Evolutionary conservation across 2,888 invertebrate genomes (phyloP).

Genomic region (Latheticus oryzae): DNA sequence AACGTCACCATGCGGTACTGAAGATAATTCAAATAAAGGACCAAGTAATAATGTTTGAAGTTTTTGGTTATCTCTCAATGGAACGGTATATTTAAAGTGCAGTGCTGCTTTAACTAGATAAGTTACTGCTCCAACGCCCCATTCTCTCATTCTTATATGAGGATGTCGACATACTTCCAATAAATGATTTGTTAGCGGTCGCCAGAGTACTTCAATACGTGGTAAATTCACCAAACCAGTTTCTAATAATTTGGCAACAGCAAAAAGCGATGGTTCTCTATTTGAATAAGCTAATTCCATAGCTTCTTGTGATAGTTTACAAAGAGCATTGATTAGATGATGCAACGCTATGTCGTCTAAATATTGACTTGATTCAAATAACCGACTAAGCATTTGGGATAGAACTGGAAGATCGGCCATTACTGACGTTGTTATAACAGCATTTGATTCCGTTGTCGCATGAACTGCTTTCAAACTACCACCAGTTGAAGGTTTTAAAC

Average conservation of each 20-base stretch:
- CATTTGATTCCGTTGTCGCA: slow-evolving; percentile 81
- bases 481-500: slow-evolving; percentile 93
- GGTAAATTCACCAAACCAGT: slow-evolving; percentile 95
- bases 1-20: slow-evolving; percentile 92
- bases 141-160: slow-evolving; percentile 94
- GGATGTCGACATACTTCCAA: slow-evolving; percentile 96
- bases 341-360: slow-evolving; percentile 94
- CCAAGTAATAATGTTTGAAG: slow-evolving; percentile 88
- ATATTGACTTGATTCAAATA: slow-evolving; percentile 95
- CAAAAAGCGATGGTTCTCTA: slow-evolving; percentile 95
- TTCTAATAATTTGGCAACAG: slow-evolving; percentile 98
- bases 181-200: slow-evolving; percentile 94
- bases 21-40: slow-evolving; percentile 91
- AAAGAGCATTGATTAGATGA: slow-evolving; percentile 95
- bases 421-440: slow-evolving; percentile 94
- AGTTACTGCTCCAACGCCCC: slow-evolving; percentile 97
- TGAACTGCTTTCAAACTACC: slow-evolving; percentile 90
- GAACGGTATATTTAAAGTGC: slow-evolving; percentile 85
- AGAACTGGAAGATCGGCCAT: slow-evolving; percentile 95
- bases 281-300: slow-evolving; percentile 97
- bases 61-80: slow-evolving; percentile 86
- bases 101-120: slow-evolving; percentile 93
- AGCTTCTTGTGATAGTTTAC: slow-evolving; percentile 95
- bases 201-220: slow-evolving; percentile 94
- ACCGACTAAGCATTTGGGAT: slow-evolving; percentile 89